Percentiles rank a stretch among this genome's conserved stretches.
These are phyloP conservation scores for Tauraco hartlaubi DNA, from an alignment of 2,797 vertebrate species.

Conservation along the genomic window DNA sequence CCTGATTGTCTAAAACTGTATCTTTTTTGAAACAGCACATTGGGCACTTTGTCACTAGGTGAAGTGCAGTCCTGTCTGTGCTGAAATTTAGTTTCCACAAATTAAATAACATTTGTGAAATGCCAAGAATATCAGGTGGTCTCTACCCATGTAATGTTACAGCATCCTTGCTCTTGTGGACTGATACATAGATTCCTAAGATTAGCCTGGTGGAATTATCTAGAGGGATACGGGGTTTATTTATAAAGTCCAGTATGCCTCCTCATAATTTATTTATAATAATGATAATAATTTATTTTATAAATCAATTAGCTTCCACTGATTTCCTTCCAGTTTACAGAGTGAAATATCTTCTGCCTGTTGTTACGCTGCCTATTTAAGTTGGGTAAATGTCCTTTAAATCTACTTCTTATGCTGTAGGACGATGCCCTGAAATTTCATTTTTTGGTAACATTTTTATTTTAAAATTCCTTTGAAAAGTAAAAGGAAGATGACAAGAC, in stretches of 20 bases:
- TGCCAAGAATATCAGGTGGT: neutral
- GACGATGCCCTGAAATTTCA: neutral
- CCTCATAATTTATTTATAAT: constrained; percentile 29
- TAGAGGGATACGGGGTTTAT: neutral
- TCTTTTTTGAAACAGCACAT: neutral
- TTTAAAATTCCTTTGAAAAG: neutral
- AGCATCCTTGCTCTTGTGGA: neutral
- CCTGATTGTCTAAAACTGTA: neutral
- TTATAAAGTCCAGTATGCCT: neutral
- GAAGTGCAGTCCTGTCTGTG: neutral
- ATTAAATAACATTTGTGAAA: neutral
- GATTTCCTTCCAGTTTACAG: neutral
- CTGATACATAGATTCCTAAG: neutral
- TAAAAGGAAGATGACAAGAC: neutral
- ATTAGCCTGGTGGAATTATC: neutral
- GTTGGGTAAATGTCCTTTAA: neutral
- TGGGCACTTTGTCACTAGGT: neutral
- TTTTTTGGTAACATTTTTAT: neutral
- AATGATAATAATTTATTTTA: neutral
- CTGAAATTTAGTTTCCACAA: neutral
- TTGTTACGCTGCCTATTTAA: neutral
- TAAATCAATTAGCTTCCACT: constrained; percentile 11
- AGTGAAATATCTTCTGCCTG: neutral
- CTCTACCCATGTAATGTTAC: neutral
- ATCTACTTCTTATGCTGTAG: neutral